Percentiles rank a stretch among this genome's conserved stretches.
phyloP scores from a whole-genome alignment of 1,140 invertebrate genomes.

The Muscidifurax raptorellus region DNA sequence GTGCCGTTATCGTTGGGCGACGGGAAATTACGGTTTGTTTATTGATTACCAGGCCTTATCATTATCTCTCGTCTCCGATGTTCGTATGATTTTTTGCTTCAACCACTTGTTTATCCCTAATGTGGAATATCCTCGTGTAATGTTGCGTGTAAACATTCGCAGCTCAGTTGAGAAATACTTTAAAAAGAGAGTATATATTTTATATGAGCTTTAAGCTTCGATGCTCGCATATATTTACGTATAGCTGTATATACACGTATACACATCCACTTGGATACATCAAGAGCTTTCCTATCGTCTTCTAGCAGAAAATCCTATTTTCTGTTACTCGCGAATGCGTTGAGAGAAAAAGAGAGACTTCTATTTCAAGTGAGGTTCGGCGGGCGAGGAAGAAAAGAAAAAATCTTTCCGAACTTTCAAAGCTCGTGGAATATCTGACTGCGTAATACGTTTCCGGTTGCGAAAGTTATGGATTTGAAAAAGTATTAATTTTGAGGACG shows the following conservation, averaged over 20 bases:
- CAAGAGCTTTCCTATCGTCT: slow-evolving; percentile 14
- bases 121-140: background rate
- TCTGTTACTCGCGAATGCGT: background rate
- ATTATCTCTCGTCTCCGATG: background rate
- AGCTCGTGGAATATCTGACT: background rate
- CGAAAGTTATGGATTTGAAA: background rate
- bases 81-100: background rate
- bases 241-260: background rate
- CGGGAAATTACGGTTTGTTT: background rate
- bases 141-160: background rate
- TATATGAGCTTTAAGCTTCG: background rate
- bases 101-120: background rate
- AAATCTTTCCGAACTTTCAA: background rate
- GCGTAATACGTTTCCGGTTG: no score
- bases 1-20: background rate
- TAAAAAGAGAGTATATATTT: background rate
- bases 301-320: slow-evolving; percentile 28
- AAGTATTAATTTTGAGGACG: background rate
- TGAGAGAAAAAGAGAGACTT: background rate
- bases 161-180: background rate
- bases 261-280: background rate
- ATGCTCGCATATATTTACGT: slow-evolving; percentile 8
- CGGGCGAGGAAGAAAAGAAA: background rate
- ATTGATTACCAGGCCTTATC: background rate
- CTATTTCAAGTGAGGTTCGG: background rate